Conservation (phyloP, 2,113 vertebrate species). For the Mustela lutreola region DNA sequence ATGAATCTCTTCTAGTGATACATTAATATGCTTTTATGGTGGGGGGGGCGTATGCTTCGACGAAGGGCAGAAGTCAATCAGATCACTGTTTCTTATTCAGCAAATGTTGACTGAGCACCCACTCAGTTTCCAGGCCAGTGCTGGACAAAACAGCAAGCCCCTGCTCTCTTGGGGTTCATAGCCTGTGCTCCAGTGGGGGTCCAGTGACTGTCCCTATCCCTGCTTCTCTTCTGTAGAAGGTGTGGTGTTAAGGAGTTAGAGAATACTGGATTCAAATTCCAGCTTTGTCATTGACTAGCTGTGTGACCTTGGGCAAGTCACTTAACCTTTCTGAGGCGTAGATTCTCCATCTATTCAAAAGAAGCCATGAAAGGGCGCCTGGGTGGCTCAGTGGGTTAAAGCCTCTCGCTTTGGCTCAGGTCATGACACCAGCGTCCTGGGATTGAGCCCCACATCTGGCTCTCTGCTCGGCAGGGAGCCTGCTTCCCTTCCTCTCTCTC, state of each 20-base stretch:
- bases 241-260: neutral
- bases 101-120: neutral
- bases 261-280: neutral
- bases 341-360: neutral
- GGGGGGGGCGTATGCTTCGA: neutral
- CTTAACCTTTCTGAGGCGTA: conserved; percentile 7
- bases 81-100: neutral
- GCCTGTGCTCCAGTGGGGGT: neutral
- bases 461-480: too few relatives aligned
- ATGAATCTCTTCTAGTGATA: conserved; percentile 9
- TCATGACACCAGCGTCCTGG: too few relatives aligned
- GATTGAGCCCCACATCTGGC: too few relatives aligned
- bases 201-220: neutral
- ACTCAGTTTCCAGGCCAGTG: neutral
- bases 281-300: neutral
- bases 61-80: neutral
- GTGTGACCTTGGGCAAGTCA: neutral
- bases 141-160: neutral
- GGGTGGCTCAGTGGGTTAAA: too few relatives aligned
- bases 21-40: neutral
- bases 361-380: neutral
- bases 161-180: neutral
- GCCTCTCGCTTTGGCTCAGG: too few relatives aligned
- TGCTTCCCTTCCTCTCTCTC: too few relatives aligned
- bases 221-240: neutral